Evolutionary conservation across 1,140 invertebrate species (phyloP).

Genomic region (Anadara kagoshimensis): DNA sequence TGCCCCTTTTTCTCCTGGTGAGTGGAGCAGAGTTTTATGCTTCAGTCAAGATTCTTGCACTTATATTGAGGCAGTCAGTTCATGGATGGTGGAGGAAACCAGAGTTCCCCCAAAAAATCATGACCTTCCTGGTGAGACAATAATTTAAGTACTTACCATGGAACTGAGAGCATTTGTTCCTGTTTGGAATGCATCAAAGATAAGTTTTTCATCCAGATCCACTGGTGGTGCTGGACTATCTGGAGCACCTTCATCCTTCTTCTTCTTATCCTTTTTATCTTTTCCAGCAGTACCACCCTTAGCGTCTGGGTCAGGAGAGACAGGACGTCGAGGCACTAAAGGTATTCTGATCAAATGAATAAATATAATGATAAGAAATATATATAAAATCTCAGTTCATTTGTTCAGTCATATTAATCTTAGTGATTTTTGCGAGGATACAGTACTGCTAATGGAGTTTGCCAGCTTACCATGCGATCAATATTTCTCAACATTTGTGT

Average conservation of each 20-base stretch:
- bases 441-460: no score
- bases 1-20: no score
- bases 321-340: slow-evolving; percentile 65
- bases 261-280: slow-evolving; percentile 60
- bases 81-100: no score
- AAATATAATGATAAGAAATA: not conserved
- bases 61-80: no score
- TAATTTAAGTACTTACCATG: slow-evolving; percentile 65
- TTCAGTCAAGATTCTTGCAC: no score
- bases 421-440: no score
- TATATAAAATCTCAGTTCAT: slow-evolving; percentile 1
- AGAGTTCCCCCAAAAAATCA: no score
- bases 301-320: slow-evolving; percentile 61
- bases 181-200: slow-evolving; percentile 66
- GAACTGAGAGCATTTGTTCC: slow-evolving; percentile 49
- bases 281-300: slow-evolving; percentile 57
- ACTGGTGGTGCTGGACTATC: slow-evolving; percentile 65
- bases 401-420: not conserved
- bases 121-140: no score
- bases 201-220: slow-evolving; percentile 71
- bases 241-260: slow-evolving; percentile 56
- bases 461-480: no score
- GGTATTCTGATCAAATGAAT: slow-evolving; percentile 61
- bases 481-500: no score
- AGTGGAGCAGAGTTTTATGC: no score